Conservation (phyloP, 2,797 vertebrate genomes). For the Amblyopsis hoosieri region DNA sequence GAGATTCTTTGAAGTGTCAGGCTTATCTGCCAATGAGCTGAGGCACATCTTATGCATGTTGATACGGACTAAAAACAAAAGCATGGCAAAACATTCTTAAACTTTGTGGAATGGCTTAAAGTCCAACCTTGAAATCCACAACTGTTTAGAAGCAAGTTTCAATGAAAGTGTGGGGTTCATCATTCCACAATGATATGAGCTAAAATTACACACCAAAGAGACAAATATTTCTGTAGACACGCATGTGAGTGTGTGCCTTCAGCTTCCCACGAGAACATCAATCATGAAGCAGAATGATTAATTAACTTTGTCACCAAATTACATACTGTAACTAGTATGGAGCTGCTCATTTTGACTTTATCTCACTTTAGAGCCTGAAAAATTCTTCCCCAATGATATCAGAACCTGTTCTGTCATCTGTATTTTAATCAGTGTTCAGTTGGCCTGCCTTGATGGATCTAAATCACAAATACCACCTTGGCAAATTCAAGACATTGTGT, state of each 20-base stretch:
- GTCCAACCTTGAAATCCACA: no score
- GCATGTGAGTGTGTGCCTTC: constrained; percentile 23
- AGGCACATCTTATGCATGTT: no score
- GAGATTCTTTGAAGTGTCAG: no score
- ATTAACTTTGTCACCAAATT: constrained; percentile 67
- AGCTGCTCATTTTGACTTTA: constrained; percentile 45
- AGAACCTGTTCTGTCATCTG: constrained; percentile 24
- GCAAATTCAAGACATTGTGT: no score
- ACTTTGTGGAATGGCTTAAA: no score
- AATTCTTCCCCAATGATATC: background rate
- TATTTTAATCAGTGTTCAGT: constrained; percentile 31
- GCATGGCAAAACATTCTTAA: no score
- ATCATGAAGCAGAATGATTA: constrained; percentile 48
- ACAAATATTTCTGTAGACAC: background rate
- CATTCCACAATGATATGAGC: no score
- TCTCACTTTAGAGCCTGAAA: constrained; percentile 39
- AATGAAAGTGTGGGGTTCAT: no score
- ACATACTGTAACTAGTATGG: constrained; percentile 43
- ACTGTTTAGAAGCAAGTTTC: no score
- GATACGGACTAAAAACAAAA: no score
- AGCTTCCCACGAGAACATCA: constrained; percentile 48
- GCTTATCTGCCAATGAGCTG: no score
- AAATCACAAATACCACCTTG: constrained; percentile 3
- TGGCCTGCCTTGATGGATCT: background rate
- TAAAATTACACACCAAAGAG: no score